These are phyloP conservation scores for Meteorus sp. DNA, from an alignment of 1,140 invertebrate genomes.

Conservation along the genomic window DNA sequence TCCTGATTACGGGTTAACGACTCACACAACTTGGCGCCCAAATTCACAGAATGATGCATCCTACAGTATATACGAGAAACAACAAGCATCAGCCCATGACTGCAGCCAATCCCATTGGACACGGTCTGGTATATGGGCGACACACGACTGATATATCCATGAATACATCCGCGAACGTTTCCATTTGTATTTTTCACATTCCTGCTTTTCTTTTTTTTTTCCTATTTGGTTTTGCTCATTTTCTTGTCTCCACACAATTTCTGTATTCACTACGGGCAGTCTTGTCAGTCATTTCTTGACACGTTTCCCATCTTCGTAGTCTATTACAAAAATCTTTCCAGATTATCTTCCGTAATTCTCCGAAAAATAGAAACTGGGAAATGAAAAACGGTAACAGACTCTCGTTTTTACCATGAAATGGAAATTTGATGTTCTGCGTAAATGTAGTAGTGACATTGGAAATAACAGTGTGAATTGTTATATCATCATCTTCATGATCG, in stretches of 20 bases:
- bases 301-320: conserved; percentile 2
- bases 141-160: conserved; percentile 37
- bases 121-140: conserved; percentile 33
- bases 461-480: no score
- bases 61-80: background rate
- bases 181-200: conserved; percentile 19
- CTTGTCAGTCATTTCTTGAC: conserved; percentile 3
- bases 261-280: no score
- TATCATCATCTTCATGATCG: background rate
- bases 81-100: background rate
- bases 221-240: background rate
- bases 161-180: no score
- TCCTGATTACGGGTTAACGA: background rate
- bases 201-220: conserved; percentile 18
- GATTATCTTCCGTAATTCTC: no score
- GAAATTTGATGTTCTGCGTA: background rate
- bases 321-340: no score
- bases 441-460: no score
- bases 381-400: no score
- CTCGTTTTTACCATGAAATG: no score
- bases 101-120: conserved; percentile 29
- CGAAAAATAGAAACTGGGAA: no score
- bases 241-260: background rate
- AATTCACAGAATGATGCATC: conserved; percentile 19
- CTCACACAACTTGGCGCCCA: background rate